phyloP scores from a whole-genome alignment of 2,797 vertebrate genomes.

The Bryconaethiops microstoma region DNA sequence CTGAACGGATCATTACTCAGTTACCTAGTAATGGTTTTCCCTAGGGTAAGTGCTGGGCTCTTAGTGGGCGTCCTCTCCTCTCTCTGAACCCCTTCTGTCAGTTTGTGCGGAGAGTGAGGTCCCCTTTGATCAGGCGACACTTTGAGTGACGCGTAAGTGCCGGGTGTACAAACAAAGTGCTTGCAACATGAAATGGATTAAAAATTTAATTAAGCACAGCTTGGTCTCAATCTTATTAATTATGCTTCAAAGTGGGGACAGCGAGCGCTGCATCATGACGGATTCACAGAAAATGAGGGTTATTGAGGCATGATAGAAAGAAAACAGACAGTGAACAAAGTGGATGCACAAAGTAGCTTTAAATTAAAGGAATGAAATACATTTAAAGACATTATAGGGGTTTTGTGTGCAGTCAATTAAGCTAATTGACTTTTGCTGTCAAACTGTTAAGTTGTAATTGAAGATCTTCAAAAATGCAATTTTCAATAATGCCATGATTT shows the following conservation, averaged over 20 bases:
- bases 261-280: conserved; percentile 33
- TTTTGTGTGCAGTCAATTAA: background rate
- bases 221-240: conserved; percentile 68
- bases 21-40: background rate
- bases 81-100: conserved; percentile 64
- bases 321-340: conserved; percentile 39
- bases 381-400: background rate
- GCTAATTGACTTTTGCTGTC: background rate
- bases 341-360: background rate
- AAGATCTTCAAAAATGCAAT: background rate
- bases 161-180: conserved; percentile 49
- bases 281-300: conserved; percentile 41
- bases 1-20: background rate
- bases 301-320: conserved; percentile 42
- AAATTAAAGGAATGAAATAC: background rate
- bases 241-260: conserved; percentile 59
- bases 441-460: background rate
- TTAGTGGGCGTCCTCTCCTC: conserved; percentile 30
- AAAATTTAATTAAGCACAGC: conserved; percentile 67
- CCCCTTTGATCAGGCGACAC: conserved; percentile 63
- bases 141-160: conserved; percentile 54
- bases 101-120: conserved; percentile 55
- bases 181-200: conserved; percentile 63
- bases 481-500: no score
- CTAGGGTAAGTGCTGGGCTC: background rate